These are phyloP conservation scores for Protonemura montana DNA, from an alignment of 2,888 invertebrate species.

Conservation along the genomic window DNA sequence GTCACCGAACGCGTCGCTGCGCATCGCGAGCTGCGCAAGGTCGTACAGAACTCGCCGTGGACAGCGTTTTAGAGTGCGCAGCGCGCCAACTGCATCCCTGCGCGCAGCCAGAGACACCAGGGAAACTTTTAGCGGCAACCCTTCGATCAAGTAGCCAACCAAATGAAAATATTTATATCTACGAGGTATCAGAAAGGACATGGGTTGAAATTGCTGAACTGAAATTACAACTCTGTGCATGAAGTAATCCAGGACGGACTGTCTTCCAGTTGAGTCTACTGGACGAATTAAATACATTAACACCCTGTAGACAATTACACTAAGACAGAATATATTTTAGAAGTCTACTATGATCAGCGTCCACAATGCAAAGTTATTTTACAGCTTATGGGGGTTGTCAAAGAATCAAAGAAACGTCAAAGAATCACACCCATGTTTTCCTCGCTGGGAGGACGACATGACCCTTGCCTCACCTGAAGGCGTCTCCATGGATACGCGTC, in stretches of 20 bases:
- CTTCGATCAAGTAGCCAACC: not conserved
- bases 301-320: too few species aligned
- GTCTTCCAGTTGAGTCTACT: too few species aligned
- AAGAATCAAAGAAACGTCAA: too few species aligned
- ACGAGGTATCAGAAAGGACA: too few species aligned
- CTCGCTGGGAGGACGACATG: not conserved
- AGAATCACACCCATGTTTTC: not conserved
- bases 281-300: too few species aligned
- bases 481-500: slow-evolving; percentile 62
- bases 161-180: not conserved
- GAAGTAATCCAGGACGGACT: too few species aligned
- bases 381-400: too few species aligned
- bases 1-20: slow-evolving; percentile 60
- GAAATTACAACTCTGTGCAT: too few species aligned
- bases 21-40: slow-evolving; percentile 61
- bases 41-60: slow-evolving; percentile 59
- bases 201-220: too few species aligned
- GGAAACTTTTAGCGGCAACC: not conserved
- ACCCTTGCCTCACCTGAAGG: slow-evolving; percentile 56
- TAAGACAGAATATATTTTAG: too few species aligned
- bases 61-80: slow-evolving; percentile 62
- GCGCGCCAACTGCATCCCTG: slow-evolving; percentile 60
- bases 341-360: too few species aligned
- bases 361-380: too few species aligned
- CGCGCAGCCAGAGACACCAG: not conserved